These are phyloP conservation scores for Phengaris arion DNA, from an alignment of 2,888 invertebrate genomes.

Conservation along the genomic window DNA sequence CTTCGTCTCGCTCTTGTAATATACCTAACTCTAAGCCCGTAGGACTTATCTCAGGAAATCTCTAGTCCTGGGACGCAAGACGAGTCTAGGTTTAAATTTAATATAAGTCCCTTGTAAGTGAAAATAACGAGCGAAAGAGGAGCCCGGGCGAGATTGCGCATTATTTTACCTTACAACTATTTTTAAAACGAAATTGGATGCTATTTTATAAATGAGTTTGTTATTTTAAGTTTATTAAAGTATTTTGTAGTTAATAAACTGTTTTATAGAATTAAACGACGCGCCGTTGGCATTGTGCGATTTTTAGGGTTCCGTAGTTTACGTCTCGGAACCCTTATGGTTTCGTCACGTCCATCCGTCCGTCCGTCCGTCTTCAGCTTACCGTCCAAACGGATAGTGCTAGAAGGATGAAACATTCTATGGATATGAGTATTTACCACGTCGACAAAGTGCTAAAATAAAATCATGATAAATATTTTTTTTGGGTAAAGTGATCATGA, in stretches of 20 bases:
- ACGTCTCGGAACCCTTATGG: no score
- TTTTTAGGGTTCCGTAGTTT: no score
- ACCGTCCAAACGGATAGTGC: no score
- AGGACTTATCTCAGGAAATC: neutral
- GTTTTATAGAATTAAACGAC: neutral
- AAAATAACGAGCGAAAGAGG: slow-evolving; percentile 27
- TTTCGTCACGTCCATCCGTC: no score
- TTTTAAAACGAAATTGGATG: slow-evolving; percentile 23
- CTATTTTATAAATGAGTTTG: neutral
- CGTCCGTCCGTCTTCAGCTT: no score
- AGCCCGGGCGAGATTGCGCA: slow-evolving; percentile 2
- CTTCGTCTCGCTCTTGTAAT: slow-evolving; percentile 2
- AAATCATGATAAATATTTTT: no score
- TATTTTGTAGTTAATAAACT: neutral
- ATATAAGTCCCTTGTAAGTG: slow-evolving; percentile 29
- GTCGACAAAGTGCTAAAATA: no score
- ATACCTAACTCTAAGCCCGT: neutral
- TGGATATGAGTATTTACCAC: no score
- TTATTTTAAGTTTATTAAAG: neutral
- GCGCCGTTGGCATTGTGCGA: neutral
- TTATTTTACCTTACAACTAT: slow-evolving; percentile 7
- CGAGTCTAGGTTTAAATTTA: slow-evolving; percentile 32
- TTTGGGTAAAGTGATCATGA: no score
- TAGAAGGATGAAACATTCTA: no score
- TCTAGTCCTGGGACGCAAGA: neutral